Conservation (phyloP, 2,797 vertebrate genomes). For the Scolopax rusticola region DNA sequence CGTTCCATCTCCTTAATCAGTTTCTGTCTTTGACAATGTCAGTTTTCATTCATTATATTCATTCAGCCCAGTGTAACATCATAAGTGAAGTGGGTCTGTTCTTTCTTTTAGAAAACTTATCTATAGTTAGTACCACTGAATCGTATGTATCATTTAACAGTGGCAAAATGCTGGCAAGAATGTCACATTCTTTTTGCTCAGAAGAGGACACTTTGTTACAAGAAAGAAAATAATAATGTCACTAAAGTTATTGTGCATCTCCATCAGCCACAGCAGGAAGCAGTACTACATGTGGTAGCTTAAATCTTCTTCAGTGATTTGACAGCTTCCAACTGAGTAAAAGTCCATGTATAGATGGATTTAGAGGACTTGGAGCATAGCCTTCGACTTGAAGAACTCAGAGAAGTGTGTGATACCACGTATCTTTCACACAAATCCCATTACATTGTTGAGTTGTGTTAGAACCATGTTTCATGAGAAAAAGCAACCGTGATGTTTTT, state of each 20-base stretch:
- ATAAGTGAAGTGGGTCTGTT: neutral
- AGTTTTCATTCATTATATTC: neutral
- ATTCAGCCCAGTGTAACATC: neutral
- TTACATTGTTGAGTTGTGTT: neutral
- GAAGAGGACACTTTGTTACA: neutral
- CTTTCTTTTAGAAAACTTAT: neutral
- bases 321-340: slow-evolving; percentile 35
- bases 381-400: neutral
- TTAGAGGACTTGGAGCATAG: slow-evolving; percentile 4
- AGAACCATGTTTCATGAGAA: neutral
- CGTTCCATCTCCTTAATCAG: neutral
- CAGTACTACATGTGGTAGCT: neutral
- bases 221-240: slow-evolving; percentile 38
- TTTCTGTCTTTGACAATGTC: neutral
- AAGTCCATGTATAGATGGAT: neutral
- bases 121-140: neutral
- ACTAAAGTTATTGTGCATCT: neutral
- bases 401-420: accelerated
- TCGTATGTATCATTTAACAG: neutral
- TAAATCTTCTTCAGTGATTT: slow-evolving; percentile 34
- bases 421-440: neutral
- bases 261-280: slow-evolving; percentile 52
- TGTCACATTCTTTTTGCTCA: neutral
- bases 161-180: accelerated
- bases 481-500: neutral